Base-by-base conservation (phyloP, 2,888 invertebrate genomes). In the Hedya salicella region DNA sequence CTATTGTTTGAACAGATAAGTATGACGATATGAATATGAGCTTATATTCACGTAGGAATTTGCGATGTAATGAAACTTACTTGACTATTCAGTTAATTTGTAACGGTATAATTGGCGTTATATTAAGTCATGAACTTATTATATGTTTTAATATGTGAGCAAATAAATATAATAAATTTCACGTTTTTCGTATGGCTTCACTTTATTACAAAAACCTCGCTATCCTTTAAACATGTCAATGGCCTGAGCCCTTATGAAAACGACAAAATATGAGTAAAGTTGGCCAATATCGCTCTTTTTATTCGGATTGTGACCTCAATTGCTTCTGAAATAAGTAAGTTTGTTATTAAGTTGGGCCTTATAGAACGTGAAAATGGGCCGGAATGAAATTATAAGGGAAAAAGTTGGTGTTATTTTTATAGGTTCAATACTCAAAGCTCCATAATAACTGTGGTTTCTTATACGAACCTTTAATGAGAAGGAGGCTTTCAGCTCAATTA, bases 201-300 rank as follows among this genome's bases (percentile, higher is more conserved):
- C 6, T 14, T 2, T 13, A 36, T 32, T 9, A 13, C 1, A 21
- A 53, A 62, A 6, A 39, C 53, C 17, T 54, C 13, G 30, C 62
- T 40, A 40, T 56, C 56, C 54, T 39, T 11, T 5, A 14, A 11
- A 30, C n/a, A 56, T 30, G 42, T 32, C 40, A 6, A 14, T 32
- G 30, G 13, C 25, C 19, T 8, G 36, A 8, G 14, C 17, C 19
- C 40, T 49, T 49, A 49, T 69, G 71, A 71, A 73, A 75, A 80
- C 80, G 81, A 77, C 75, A 78, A 82, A 83, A 82, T 84, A 84
- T 83, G 82, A 82, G 79, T 73, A 82, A 85, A 85, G 76, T 85
- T 85, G 57, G 65, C 73, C 82, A 83, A 83, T 83, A 80, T 78
- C 72, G 66, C 68, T 72, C 74, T 80, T 80, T 78, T 78, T 77